Conservation (phyloP, 2,888 invertebrate species). For the Epirrita christyi region DNA sequence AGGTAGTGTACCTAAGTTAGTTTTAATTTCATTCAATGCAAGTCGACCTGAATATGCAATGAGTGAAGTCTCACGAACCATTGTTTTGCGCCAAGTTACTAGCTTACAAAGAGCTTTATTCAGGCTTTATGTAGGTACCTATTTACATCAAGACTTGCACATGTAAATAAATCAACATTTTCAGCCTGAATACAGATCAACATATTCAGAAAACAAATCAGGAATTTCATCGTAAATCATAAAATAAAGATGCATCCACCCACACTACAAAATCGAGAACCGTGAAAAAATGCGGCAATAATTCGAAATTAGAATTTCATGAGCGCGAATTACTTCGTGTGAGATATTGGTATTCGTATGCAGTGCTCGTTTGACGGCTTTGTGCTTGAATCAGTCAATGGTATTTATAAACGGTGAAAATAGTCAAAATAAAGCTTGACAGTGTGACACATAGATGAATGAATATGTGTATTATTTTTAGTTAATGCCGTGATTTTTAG, state of each 20-base stretch:
- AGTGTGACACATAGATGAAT: constrained; percentile 36
- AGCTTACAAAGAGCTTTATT: neutral
- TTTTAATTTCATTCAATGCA: constrained; percentile 10
- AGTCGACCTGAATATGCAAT: constrained; percentile 22
- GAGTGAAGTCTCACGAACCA: constrained; percentile 20
- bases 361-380: constrained; percentile 42
- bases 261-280: constrained; percentile 27
- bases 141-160: no score
- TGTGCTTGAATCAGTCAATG: constrained; percentile 49
- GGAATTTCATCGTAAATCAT: constrained; percentile 11
- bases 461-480: constrained; percentile 33
- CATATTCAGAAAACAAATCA: constrained; percentile 19
- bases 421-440: constrained; percentile 37
- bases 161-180: neutral
- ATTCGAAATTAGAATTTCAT: constrained; percentile 54
- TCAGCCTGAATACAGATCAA: neutral
- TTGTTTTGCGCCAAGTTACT: constrained; percentile 11
- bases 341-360: constrained; percentile 53
- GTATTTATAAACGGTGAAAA: constrained; percentile 54
- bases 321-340: constrained; percentile 50
- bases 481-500: constrained; percentile 12
- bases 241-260: constrained; percentile 30
- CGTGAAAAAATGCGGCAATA: constrained; percentile 31
- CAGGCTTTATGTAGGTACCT: neutral
- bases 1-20: no score